Percentiles rank a stretch among this genome's conserved stretches.
phyloP scores from a whole-genome alignment of 2,113 vertebrate species.

The Orycteropus afer region DNA sequence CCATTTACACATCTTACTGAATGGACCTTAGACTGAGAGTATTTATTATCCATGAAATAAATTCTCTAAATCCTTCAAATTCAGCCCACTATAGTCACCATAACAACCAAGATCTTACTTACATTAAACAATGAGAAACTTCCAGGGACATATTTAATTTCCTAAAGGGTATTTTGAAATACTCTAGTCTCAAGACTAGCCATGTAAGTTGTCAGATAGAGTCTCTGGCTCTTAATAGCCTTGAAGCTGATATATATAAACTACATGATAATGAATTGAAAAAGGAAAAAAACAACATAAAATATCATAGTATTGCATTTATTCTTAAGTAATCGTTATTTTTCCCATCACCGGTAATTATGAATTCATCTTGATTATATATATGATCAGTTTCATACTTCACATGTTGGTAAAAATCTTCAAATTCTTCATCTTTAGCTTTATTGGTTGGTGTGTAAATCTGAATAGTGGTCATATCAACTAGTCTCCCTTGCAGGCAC shows the following conservation, averaged over 20 bases:
- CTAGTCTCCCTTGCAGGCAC: no score
- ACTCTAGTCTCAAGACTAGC: neutral
- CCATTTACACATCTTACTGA: neutral
- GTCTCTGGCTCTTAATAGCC: neutral
- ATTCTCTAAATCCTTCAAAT: neutral
- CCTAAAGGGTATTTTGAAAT: neutral
- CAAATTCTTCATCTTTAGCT: no score
- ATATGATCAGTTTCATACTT: no score
- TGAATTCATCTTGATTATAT: no score
- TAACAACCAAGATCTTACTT: neutral
- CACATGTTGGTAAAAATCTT: no score
- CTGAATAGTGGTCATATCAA: no score
- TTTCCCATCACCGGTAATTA: no score
- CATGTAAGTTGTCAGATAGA: neutral
- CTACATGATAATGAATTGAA: neutral
- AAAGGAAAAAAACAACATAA: neutral
- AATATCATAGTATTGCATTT: neutral
- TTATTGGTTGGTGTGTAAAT: no score
- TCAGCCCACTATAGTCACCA: neutral
- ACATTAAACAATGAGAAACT: neutral
- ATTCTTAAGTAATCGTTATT: neutral
- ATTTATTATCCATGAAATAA: neutral
- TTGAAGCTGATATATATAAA: neutral
- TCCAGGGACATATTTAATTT: neutral
- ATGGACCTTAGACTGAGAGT: neutral